Conservation (phyloP, 1,140 invertebrate species). For the Capitella teleta region DNA sequence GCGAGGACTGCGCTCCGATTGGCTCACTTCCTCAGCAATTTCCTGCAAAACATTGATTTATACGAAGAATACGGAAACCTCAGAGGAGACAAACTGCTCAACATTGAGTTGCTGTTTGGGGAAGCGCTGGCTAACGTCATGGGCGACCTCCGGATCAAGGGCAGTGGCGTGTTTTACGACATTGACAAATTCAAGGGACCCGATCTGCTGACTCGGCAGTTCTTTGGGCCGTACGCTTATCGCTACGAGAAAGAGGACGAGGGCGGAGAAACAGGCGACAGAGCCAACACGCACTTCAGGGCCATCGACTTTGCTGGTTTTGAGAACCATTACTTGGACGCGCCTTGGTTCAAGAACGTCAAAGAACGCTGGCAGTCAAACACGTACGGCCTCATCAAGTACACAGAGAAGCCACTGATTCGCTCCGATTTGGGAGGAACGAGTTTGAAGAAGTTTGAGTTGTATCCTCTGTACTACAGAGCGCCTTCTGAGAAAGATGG, state of each 20-base stretch:
- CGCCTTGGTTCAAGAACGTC: constrained; percentile 72
- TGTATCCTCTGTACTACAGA: constrained; percentile 74
- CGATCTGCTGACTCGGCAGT: constrained; percentile 30
- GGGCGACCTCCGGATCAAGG: constrained; percentile 74
- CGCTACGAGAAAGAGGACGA: constrained; percentile 42
- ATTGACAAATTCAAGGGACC: constrained; percentile 72
- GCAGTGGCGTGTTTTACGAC: constrained; percentile 87
- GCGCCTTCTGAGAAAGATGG: constrained; percentile 52
- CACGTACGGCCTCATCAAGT: constrained; percentile 82
- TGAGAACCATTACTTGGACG: constrained; percentile 65
- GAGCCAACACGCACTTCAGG: constrained; percentile 24
- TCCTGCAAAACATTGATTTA: constrained; percentile 84
- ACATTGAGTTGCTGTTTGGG: constrained; percentile 32
- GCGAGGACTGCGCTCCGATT: constrained; percentile 87
- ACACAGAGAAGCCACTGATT: constrained; percentile 82
- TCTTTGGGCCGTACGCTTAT: constrained; percentile 88
- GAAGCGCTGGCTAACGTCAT: constrained; percentile 74
- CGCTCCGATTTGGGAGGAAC: constrained; percentile 61
- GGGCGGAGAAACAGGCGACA: constrained; percentile 14
- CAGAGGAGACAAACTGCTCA: constrained; percentile 10
- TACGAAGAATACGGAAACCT: constrained; percentile 83
- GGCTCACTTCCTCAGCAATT: constrained; percentile 88
- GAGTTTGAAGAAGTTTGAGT: constrained; percentile 59
- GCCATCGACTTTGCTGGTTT: constrained; percentile 37
- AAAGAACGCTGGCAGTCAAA: constrained; percentile 87